Evolutionary conservation across 2,797 vertebrate species (phyloP).

Genomic region (Alectoris magna): DNA sequence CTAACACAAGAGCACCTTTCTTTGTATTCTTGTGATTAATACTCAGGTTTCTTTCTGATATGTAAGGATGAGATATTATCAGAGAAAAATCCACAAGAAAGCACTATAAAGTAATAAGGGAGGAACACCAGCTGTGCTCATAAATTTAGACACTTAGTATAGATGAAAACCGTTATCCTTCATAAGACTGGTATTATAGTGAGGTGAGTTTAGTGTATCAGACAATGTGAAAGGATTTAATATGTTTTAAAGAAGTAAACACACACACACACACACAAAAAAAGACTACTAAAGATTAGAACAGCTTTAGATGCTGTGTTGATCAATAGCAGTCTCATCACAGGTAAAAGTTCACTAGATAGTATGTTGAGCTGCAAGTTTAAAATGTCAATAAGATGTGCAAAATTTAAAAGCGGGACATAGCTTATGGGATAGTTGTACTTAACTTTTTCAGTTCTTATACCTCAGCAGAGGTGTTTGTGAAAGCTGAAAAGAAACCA

Average conservation of each 20-base stretch:
- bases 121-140: slow-evolving; percentile 7
- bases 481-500: slow-evolving; percentile 28
- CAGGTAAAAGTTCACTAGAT: slow-evolving; percentile 48
- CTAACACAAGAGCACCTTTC: not conserved
- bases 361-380: slow-evolving; percentile 39
- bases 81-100: slow-evolving; percentile 45
- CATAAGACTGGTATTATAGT: slow-evolving; percentile 22
- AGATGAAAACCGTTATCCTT: not conserved
- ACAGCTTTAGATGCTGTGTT: slow-evolving; percentile 35
- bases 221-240: slow-evolving; percentile 25
- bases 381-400: slow-evolving; percentile 53
- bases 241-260: slow-evolving; percentile 39
- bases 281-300: slow-evolving; percentile 38
- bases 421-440: not conserved
- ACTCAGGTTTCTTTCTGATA: slow-evolving; percentile 27
- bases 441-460: slow-evolving; percentile 32
- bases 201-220: slow-evolving; percentile 21
- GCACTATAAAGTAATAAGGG: slow-evolving; percentile 5
- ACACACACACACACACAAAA: not conserved
- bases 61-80: slow-evolving; percentile 20
- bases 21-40: slow-evolving; percentile 6
- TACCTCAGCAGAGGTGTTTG: slow-evolving; percentile 3
- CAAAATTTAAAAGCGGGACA: slow-evolving; percentile 51
- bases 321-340: slow-evolving; percentile 54
- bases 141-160: slow-evolving; percentile 44